A percentile compares a stretch with the other conserved stretches of the same genome.
Conservation (phyloP, 2,888 invertebrate species). For the Drosophila neoperkinsi region DNA sequence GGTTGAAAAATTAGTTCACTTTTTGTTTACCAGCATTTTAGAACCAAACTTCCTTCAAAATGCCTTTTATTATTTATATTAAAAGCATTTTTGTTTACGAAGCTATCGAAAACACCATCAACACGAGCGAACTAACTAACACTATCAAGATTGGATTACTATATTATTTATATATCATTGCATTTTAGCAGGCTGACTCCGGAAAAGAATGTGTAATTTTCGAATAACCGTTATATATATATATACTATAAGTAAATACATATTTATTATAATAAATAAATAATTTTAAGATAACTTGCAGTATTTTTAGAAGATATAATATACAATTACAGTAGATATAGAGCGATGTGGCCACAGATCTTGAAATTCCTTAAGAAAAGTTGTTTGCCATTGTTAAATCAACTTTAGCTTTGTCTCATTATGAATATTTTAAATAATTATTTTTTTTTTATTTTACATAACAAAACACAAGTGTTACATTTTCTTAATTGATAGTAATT, state of each 20-base stretch:
- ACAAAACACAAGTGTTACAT: background rate
- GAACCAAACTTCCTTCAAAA: background rate
- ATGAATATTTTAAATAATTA: background rate
- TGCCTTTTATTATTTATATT: background rate
- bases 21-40: background rate
- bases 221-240: too few relatives aligned
- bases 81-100: background rate
- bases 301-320: background rate
- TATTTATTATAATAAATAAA: too few relatives aligned
- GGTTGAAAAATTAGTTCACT: background rate
- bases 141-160: too few relatives aligned
- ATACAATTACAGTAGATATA: background rate
- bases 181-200: too few relatives aligned
- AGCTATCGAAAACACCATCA: too few relatives aligned
- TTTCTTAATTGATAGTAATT: background rate
- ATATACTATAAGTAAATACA: too few relatives aligned
- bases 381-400: too few relatives aligned
- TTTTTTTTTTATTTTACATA: rapidly evolving
- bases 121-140: too few relatives aligned
- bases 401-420: background rate
- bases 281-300: too few relatives aligned
- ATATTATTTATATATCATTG: too few relatives aligned
- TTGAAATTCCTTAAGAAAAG: background rate
- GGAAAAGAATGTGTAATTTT: too few relatives aligned
- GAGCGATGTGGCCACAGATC: background rate